Percentiles rank a stretch among this genome's conserved stretches.
Evolutionary conservation across 2,888 invertebrate genomes (phyloP).

Genomic region (Cactoblastis cactorum): DNA sequence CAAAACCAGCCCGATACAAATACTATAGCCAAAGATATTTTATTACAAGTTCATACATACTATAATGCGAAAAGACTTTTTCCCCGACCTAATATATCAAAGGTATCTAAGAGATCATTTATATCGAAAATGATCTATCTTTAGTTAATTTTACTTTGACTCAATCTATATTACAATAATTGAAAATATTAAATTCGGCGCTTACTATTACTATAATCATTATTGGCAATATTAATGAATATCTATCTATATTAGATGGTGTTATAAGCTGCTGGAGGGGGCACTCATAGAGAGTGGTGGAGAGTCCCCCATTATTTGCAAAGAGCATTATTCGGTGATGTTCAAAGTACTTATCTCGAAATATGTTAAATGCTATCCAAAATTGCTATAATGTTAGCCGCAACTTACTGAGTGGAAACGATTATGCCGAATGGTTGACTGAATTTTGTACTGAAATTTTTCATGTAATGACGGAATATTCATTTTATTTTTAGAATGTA

Average conservation of each 20-base stretch:
- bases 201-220: not conserved
- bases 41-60: no score
- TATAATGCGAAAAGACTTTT: no score
- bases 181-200: no score
- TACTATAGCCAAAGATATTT: no score
- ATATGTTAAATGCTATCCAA: slow-evolving; percentile 45
- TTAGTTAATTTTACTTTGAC: no score
- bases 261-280: slow-evolving; percentile 32
- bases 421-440: slow-evolving; percentile 14
- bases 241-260: slow-evolving; percentile 15
- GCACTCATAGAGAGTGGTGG: slow-evolving; percentile 27
- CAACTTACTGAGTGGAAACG: slow-evolving; percentile 27
- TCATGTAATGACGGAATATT: not conserved
- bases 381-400: slow-evolving; percentile 42
- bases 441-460: not conserved
- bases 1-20: no score
- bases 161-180: no score
- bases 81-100: no score
- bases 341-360: slow-evolving; percentile 48
- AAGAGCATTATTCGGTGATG: slow-evolving; percentile 45
- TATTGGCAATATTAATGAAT: slow-evolving; percentile 5
- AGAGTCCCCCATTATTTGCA: slow-evolving; percentile 48
- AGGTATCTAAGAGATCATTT: no score
- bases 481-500: not conserved
- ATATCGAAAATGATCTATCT: no score